Base-by-base conservation (phyloP, 2,113 vertebrate species). In the Lamprologus tigripictilis region DNA sequence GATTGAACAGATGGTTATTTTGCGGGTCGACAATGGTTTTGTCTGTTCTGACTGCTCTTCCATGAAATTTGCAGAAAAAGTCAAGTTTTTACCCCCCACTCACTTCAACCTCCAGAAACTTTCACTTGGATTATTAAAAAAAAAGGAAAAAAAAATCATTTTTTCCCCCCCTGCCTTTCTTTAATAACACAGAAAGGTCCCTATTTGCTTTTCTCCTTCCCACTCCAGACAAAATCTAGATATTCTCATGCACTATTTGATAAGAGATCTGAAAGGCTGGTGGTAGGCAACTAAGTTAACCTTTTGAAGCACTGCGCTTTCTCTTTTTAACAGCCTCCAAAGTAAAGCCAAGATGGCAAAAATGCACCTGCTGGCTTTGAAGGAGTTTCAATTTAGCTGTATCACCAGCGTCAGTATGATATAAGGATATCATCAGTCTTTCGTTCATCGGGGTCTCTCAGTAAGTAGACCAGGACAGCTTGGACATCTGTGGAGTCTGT, bases 1-100 rank as follows among this genome's bases (percentile, higher is more conserved):
- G 68, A 85, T 78, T 66, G 90, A 94, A 89, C 92, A 95, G 93
- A 94, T 89, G 78, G 89, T 89, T 90, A 90, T 88, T 92, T 85
- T 53, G 86, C 63, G 23, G 90, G 80, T 73, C 83, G 82, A 94
- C 90, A 94, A 92, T 85, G 81, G 84, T 92, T 91, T 80, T 71
- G 80, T 87, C 83, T 79, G 88, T 86, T 92, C 81, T 95, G 90
- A 86, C 89, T 91, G 86, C 82, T 86, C 88, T 85, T 85, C 73
- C 71, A 83, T 94, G 88, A 93, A 91, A 93, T 85, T 63, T 86
- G 57, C 55, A 82, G 16, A 81, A 81, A 81, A 90, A 84, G 49
- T 19, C 33, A 80, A 84, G 80, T 68, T 21, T 8, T 21, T 26
- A 42, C 14, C 40, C 14, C 13, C 40, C 23, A 82, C 47, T 89